phyloP scores from a whole-genome alignment of 2,888 invertebrate species.

The Rotaria macrura region DNA sequence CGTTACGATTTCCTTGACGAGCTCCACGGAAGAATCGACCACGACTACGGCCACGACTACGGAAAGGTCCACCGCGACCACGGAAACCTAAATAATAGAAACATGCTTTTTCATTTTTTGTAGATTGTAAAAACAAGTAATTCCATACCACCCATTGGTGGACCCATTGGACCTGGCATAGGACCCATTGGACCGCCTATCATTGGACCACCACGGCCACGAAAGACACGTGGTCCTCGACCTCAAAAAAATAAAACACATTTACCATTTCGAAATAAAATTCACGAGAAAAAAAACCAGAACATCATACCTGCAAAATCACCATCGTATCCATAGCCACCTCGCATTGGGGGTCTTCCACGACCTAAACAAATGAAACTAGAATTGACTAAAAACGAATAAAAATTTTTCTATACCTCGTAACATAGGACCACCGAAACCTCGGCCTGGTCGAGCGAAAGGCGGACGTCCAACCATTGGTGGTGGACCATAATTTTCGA shows the following conservation, averaged over 20 bases:
- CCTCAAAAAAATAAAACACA: neutral
- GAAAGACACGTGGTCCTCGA: neutral
- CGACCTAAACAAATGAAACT: neutral
- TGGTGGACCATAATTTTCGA: conserved; percentile 9
- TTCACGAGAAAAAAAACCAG: neutral
- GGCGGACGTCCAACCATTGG: neutral
- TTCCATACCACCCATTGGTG: conserved; percentile 1
- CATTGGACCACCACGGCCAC: neutral
- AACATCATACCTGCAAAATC: neutral
- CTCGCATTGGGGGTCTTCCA: neutral
- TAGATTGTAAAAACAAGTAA: neutral
- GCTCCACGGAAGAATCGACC: conserved; percentile 15
- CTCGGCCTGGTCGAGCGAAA: neutral
- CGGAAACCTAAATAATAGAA: neutral
- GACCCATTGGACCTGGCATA: conserved; percentile 3
- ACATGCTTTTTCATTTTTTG: neutral
- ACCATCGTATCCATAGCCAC: neutral
- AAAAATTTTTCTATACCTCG: neutral
- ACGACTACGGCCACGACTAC: neutral
- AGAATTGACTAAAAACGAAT: neutral
- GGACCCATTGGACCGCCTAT: neutral
- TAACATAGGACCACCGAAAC: neutral
- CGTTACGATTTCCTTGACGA: neutral
- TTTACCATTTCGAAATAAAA: neutral
- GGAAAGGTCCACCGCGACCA: neutral